Conservation (phyloP, 1,140 invertebrate species). For the Dreissena rostriformis region DNA sequence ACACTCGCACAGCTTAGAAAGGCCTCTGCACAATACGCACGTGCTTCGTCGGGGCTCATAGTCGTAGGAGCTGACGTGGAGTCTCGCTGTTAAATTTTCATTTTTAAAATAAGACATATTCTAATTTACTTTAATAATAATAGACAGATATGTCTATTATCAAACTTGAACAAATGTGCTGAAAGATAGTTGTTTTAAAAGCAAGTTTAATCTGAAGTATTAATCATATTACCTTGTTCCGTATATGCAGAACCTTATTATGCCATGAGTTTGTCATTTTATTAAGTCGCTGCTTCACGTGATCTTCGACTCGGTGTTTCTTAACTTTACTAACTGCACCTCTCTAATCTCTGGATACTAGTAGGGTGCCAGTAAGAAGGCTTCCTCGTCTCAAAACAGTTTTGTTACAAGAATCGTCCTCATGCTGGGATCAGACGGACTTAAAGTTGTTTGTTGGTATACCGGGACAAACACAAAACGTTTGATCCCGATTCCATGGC, state of each 20-base stretch:
- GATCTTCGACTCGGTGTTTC: background rate
- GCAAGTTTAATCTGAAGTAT: background rate
- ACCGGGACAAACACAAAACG: slow-evolving; percentile 11
- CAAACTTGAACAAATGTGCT: background rate
- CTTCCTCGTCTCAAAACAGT: background rate
- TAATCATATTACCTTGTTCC: background rate
- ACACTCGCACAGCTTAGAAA: background rate
- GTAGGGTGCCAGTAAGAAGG: background rate
- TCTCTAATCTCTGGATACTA: background rate
- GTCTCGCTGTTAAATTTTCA: background rate
- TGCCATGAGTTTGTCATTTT: slow-evolving; percentile 5
- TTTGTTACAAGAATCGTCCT: slow-evolving; percentile 5
- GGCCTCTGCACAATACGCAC: background rate
- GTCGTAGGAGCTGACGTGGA: background rate
- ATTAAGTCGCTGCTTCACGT: background rate
- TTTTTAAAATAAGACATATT: background rate
- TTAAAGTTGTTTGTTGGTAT: background rate
- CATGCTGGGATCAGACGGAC: background rate
- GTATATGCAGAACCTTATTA: background rate
- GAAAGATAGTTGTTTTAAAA: background rate
- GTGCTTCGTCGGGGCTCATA: background rate
- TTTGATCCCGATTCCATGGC: background rate
- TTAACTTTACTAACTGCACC: background rate
- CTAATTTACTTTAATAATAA: background rate
- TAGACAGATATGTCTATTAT: too few relatives aligned